Evolutionary conservation across 1,140 invertebrate species (phyloP).

Genomic region (Drosophila melanogaster): Release_6_plus_ISO1_MT NT_037436.4:3386501-3387000

Average conservation of each 20-base stretch:
- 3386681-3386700: conserved; percentile 43
- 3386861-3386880: conserved; percentile 12
- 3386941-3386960: conserved; percentile 80
- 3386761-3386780: conserved; percentile 61
- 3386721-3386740: conserved; percentile 7
- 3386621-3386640: conserved; percentile 51
- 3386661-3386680: conserved; percentile 36
- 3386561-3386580: background rate
- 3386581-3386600: background rate
- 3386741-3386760: conserved; percentile 36
- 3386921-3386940: conserved; percentile 83
- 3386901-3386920: conserved; percentile 74
- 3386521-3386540: conserved; percentile 58
- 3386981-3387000: conserved; percentile 56
- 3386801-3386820: conserved; percentile 80
- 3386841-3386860: conserved; percentile 49
- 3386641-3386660: conserved; percentile 7
- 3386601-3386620: conserved; percentile 19
- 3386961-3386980: conserved; percentile 50
- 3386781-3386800: conserved; percentile 47
- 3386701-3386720: conserved; percentile 5
- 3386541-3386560: conserved; percentile 21
- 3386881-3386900: conserved; percentile 35
- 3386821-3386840: conserved; percentile 82
- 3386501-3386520: conserved; percentile 52